Conservation (phyloP, 2,113 vertebrate genomes). For the Marmota flaviventris region DNA sequence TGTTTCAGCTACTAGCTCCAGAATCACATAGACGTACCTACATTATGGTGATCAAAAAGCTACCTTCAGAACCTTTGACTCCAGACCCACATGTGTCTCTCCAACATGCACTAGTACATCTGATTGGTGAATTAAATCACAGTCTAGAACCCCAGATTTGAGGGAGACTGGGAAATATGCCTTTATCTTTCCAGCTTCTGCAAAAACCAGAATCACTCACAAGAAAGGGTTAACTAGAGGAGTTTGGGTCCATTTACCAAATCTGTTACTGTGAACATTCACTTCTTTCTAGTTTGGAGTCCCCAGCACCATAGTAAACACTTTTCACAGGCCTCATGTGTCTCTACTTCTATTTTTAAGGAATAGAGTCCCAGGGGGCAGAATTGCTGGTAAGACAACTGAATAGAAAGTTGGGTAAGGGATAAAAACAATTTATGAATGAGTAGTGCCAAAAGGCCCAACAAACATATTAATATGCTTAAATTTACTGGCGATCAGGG, state of each 20-base stretch:
- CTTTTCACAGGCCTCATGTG: neutral
- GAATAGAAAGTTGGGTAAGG: constrained; percentile 15
- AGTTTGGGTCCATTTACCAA: neutral
- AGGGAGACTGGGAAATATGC: neutral
- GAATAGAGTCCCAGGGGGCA: neutral
- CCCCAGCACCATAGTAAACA: neutral
- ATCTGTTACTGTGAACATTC: neutral
- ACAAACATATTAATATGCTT: neutral
- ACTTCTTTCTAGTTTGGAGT: neutral
- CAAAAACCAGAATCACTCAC: neutral
- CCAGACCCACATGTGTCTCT: neutral
- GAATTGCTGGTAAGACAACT: neutral
- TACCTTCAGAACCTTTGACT: neutral
- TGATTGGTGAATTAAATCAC: neutral
- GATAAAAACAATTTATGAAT: neutral
- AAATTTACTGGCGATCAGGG: constrained; percentile 23
- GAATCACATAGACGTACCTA: neutral
- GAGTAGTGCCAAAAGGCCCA: neutral
- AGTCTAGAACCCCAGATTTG: neutral
- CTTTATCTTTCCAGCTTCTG: constrained; percentile 27
- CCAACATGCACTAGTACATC: neutral
- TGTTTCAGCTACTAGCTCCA: constrained; percentile 5
- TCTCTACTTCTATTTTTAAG: constrained; percentile 23
- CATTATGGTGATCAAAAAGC: neutral
- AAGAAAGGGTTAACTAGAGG: neutral